phyloP scores from a whole-genome alignment of 2,888 invertebrate species.

The Tinea pellionella region DNA sequence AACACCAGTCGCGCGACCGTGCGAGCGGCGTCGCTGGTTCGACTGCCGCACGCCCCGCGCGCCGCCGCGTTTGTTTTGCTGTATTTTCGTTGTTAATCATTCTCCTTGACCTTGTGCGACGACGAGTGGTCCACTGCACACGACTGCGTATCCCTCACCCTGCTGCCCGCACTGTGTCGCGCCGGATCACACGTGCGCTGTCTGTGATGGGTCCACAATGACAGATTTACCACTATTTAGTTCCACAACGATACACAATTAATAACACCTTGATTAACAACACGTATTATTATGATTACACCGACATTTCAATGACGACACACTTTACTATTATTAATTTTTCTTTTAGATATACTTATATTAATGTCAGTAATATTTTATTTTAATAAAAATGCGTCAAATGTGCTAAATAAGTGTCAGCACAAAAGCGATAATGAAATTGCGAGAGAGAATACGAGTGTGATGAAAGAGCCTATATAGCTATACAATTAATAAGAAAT shows the following conservation, averaged over 20 bases:
- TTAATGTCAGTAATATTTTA: too few species aligned
- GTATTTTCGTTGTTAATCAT: slow-evolving; percentile 71
- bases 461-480: too few species aligned
- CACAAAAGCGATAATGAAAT: too few species aligned
- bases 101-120: slow-evolving; percentile 71
- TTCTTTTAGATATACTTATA: too few species aligned
- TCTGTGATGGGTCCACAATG: slow-evolving; percentile 13
- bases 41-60: slow-evolving; percentile 54
- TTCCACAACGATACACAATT: background rate
- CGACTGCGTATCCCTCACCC: slow-evolving; percentile 53
- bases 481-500: too few species aligned
- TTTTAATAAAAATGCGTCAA: too few species aligned
- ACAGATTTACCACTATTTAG: background rate
- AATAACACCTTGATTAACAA: background rate
- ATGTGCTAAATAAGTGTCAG: too few species aligned
- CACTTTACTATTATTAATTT: too few species aligned
- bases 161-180: slow-evolving; percentile 29
- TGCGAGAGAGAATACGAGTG: too few species aligned
- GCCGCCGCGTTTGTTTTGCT: slow-evolving; percentile 65
- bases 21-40: slow-evolving; percentile 58
- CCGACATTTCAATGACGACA: too few species aligned
- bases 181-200: slow-evolving; percentile 55
- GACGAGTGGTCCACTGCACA: slow-evolving; percentile 69
- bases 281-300: background rate
- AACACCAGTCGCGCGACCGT: slow-evolving; percentile 52